A percentile compares a stretch with the other conserved stretches of the same genome.
Evolutionary conservation across 2,797 vertebrate genomes (phyloP).

Genomic region (Phrynocephalus forsythii): DNA sequence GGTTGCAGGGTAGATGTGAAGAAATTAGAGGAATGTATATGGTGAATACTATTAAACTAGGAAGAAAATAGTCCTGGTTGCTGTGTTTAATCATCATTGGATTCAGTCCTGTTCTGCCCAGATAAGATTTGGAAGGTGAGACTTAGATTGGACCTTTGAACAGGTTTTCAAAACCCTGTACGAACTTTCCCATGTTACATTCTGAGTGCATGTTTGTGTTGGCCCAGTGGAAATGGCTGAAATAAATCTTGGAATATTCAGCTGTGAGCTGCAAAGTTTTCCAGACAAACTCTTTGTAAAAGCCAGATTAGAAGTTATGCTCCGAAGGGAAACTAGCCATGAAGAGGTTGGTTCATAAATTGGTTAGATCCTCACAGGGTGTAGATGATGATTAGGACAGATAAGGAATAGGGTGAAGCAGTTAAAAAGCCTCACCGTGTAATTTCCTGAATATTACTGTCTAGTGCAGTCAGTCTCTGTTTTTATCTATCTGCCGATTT

Average conservation of each 20-base stretch:
- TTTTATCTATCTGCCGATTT: constrained; percentile 8
- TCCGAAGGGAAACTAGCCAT: background rate
- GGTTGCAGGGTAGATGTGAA: too few species aligned
- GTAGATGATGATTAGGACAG: background rate
- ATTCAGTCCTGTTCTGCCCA: too few species aligned
- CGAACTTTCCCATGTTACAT: background rate
- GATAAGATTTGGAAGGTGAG: too few species aligned
- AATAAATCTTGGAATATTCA: background rate
- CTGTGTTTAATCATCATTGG: too few species aligned
- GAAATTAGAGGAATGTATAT: too few species aligned
- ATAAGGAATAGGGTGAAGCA: background rate
- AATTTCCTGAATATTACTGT: background rate
- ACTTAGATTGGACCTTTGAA: too few species aligned
- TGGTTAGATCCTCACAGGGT: background rate
- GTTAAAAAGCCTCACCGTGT: background rate
- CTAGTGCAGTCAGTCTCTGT: background rate
- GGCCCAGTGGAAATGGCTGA: background rate
- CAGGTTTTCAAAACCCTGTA: too few species aligned
- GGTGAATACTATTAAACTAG: too few species aligned
- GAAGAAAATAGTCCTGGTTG: too few species aligned
- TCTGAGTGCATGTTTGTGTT: background rate
- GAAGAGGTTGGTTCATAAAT: background rate
- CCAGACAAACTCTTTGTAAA: background rate
- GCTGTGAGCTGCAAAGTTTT: background rate
- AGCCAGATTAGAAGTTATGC: background rate